phyloP scores from a whole-genome alignment of 2,113 vertebrate species.

The Sinocyclocheilus rhinocerous region DNA sequence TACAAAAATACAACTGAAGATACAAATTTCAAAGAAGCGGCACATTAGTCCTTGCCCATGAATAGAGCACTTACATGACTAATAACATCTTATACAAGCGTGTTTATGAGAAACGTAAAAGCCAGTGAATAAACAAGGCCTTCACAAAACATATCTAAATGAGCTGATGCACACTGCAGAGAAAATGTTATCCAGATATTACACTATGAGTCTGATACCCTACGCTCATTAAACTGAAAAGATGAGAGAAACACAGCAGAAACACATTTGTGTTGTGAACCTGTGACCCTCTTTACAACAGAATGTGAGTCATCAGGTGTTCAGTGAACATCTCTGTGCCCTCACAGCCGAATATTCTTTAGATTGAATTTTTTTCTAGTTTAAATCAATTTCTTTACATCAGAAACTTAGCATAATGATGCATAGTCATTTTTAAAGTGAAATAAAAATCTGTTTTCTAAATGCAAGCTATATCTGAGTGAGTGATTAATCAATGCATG shows the following conservation, averaged over 20 bases:
- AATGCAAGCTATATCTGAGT: not conserved
- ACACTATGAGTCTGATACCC: not conserved
- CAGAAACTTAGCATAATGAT: not conserved
- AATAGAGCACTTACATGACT: constrained; percentile 27
- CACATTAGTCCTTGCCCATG: constrained; percentile 4
- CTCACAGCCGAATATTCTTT: not conserved
- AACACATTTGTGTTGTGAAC: constrained; percentile 25
- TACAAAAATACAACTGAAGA: not conserved
- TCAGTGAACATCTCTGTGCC: constrained; percentile 8
- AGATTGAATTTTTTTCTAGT: not conserved
- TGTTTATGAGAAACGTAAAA: constrained; percentile 11
- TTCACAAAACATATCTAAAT: constrained; percentile 11
- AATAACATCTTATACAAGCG: not conserved
- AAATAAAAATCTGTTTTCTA: not conserved
- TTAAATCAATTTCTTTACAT: not conserved
- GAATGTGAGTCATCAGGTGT: constrained; percentile 56
- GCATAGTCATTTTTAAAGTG: not conserved
- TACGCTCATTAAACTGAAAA: not conserved
- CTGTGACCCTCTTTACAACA: constrained; percentile 8
- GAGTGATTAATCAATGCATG: not conserved
- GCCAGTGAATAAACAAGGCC: constrained; percentile 16
- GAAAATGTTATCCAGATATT: not conserved
- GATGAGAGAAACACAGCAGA: not conserved
- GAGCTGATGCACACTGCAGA: not conserved
- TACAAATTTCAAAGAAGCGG: not conserved